Base-by-base conservation (phyloP, 2,113 vertebrate genomes). In the Heterochromis multidens region DNA sequence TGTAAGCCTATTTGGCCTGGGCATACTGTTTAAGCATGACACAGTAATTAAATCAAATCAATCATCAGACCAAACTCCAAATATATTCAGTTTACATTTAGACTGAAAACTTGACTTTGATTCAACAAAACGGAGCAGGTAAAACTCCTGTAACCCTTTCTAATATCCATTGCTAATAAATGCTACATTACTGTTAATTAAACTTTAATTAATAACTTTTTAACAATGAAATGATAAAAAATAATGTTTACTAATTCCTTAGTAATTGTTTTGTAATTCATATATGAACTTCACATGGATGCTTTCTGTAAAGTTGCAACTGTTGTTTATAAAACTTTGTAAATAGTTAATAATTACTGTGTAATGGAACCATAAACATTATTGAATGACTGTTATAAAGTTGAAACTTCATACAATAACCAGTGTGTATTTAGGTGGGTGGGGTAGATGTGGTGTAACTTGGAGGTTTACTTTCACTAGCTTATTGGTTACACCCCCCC, bases 271-370 rank as follows among this genome's bases (percentile, higher is more conserved):
- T 70, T 10, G 21, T 14, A 17, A 67, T 67, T 1, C 0, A 25
- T 10, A 7, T 0, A 25, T 10, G 63, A 40, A 27, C 4, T 19
- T 21, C 49, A 52, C 3, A 0, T 0, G 0, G 4, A 46, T 46
- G 1, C 37, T 49, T 46, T 19, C 23, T 19, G 40, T 72, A 72
- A 70, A 70, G 17, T 46, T 70, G 13, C 23, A 27, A 27, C n/a
- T 46, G 4, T 46, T 46, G 43, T 46, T 46, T 46, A 16, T 6
- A 11, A 70, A 49, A 49, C 65, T 27, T 10, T 1, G n/a, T 25
- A 43, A 67, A 43, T 1, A 25, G 37, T 43, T 0, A 67, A 43
- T 43, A 43, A 43, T 67, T 0, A 67, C 40, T 49, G 23, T 19
- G 65, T 49, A 70, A 46, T 70, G 40, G 23, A 46, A 23, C 46